Base-by-base conservation (phyloP, 2,797 vertebrate species). In the Anomalospiza imberbis region DNA sequence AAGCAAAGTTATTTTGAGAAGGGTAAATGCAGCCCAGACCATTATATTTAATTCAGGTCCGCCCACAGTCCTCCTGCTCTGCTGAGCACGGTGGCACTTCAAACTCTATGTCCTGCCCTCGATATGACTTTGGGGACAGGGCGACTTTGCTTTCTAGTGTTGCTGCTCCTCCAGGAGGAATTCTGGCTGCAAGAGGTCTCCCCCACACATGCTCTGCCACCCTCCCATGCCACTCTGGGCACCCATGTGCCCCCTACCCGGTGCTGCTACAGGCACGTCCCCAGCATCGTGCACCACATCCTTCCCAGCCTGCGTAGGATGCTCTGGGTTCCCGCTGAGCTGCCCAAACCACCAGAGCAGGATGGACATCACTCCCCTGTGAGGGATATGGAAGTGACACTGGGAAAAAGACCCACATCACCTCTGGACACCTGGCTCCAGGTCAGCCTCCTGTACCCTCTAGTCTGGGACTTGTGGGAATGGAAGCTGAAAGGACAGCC, bases 1-100 rank as follows among this genome's bases (percentile, higher is more conserved):
- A 94, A 66, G 68, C 47, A n/a, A 86, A 93, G 88, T 53, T 96
- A 95, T 96, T 96, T 93, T 4, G 8, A 88, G 94, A 81, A 76
- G 66, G 76, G 67, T 90, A 93, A 94, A 94, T 86, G 89, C 68
- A 90, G 83, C 66, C 1, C 10, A 94, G 90, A 72, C 42, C 21
- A 81, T 84, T 71, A 62, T 54, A 88, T 88, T 62, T 88, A 86
- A 93, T 90, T 86, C 76, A 70, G 21, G 58, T 75, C 58, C 1
- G 1, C 82, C 95, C 89, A 58, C 58, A 61, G 85, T 79, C 80
- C 75, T 94, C 85, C 79, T 91, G 85, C 79, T 74, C 79, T 81
- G 79, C 82, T 77, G 91, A 80, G 89, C 3, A 1, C 0, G 0
- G n/a, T 38, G 42, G 61, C 68, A 61, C 68, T 73, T 95, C 54